Evolutionary conservation across 2,888 invertebrate species (phyloP).

Genomic region (Mellilla xanthometata): DNA sequence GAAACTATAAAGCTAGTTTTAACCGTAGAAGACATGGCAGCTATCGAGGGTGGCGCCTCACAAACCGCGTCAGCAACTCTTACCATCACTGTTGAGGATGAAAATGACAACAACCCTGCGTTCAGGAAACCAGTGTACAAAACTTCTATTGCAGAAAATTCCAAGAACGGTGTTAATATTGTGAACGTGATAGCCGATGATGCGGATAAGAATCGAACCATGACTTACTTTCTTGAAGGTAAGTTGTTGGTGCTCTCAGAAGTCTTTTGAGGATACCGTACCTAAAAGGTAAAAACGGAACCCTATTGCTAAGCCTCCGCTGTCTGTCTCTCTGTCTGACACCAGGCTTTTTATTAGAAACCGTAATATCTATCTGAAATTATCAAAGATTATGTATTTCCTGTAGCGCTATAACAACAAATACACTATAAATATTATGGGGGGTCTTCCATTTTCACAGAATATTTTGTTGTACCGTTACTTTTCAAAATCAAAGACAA

Average conservation of each 20-base stretch:
- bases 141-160: conserved; percentile 92
- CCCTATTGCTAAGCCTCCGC: no score
- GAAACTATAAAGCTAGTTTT: conserved; percentile 90
- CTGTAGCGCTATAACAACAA: no score
- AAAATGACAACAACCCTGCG: conserved; percentile 95
- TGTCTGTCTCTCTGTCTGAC: no score
- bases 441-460: no score
- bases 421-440: no score
- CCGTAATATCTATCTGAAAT: no score
- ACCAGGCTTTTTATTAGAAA: no score
- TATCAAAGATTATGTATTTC: no score
- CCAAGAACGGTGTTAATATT: conserved; percentile 91
- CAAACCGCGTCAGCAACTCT: conserved; percentile 90
- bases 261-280: no score
- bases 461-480: no score
- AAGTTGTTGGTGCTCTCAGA: conserved; percentile 23
- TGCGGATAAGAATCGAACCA: conserved; percentile 92
- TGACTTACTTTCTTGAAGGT: conserved; percentile 90
- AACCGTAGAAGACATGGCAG: conserved; percentile 92
- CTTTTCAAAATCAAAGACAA: no score
- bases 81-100: conserved; percentile 90
- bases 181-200: conserved; percentile 92
- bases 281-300: no score
- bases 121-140: conserved; percentile 91
- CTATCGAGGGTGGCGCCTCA: conserved; percentile 84